Evolutionary conservation across 1,140 invertebrate species (phyloP), one percentile per base, ranked within the genome.

Genomic region (Drosophila kurseongensis): DNA sequence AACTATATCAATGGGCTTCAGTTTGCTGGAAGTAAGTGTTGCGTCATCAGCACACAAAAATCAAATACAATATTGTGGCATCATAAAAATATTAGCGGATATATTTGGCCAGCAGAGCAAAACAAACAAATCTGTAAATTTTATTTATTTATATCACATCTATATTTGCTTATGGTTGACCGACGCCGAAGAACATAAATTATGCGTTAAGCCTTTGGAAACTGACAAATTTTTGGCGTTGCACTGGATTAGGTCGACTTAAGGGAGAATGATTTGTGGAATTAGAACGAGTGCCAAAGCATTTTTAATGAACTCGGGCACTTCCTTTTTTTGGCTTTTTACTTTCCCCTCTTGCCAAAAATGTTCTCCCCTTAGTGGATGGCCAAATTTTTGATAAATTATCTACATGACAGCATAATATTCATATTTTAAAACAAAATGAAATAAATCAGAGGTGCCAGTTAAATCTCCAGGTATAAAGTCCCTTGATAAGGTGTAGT

Each of bases 161-260:
- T 48, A 8, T 63, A 48, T 66, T 65, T 66, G 35, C 27, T 44
- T 48, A 32, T 65, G 62, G 56, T 42, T 66, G 62, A 66, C 59
- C 59, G 29, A 23, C 45, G 18, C 45, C 36, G 27, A 40, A 16
- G 29, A 48, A 41, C 65, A 71, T 71, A 71, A 71, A 71, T 71
- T 58, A 71, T 58, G 51, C 41, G 65, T 23, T 71, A 71, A 71
- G 65, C 67, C 65, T 42, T 40, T 56, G 42, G 51, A 58, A 71
- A 71, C 65, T 50, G 67, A 71, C 67, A 71, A 71, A 71, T 71
- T 71, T 58, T 71, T 71, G 42, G 65, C 67, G 63, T 68, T 71
- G 65, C 65, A 58, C 51, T 71, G 65, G 67, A 57, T 71, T 71
- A 71, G 14, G 63, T 36, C 12, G 63, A 51, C 61, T 67, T 71